These are phyloP conservation scores for Drosophila auraria DNA, from an alignment of 1,140 invertebrate species.

Conservation along the genomic window DNA sequence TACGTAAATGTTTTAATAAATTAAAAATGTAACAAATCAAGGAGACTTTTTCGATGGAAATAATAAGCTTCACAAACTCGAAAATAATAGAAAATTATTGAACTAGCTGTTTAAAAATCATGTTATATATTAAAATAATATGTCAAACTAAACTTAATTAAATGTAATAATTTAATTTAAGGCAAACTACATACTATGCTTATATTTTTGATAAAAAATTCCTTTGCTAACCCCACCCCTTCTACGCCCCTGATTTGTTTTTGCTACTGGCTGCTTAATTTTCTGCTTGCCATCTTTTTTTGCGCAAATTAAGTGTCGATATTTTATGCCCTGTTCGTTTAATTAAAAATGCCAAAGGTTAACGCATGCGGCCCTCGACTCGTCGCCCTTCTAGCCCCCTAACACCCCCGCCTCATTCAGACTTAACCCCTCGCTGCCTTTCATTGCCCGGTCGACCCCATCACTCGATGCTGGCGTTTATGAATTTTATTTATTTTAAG, in stretches of 20 bases:
- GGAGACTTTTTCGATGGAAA: no score
- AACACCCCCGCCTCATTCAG: neutral
- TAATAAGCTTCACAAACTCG: no score
- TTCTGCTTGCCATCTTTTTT: slow-evolving; percentile 72
- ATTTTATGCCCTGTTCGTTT: slow-evolving; percentile 81
- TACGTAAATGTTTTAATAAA: no score
- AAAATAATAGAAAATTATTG: no score
- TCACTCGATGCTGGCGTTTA: slow-evolving; percentile 60
- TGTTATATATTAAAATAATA: no score
- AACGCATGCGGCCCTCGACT: slow-evolving; percentile 64
- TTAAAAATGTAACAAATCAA: no score
- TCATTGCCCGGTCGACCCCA: slow-evolving; percentile 16
- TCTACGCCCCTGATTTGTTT: slow-evolving; percentile 32
- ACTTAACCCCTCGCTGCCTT: neutral
- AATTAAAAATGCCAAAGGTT: slow-evolving; percentile 84
- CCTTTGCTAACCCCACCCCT: neutral
- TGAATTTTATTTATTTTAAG: slow-evolving; percentile 78
- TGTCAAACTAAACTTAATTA: no score
- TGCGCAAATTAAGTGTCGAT: slow-evolving; percentile 83
- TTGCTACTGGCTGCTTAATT: slow-evolving; percentile 70
- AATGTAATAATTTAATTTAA: neutral
- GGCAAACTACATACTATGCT: no score
- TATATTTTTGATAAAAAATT: neutral
- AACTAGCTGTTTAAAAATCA: no score
- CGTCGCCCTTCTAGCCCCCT: slow-evolving; percentile 35